Conservation (phyloP, 92 coral and sea anemone genomes). For the Chrysogorgia sp. region DNA sequence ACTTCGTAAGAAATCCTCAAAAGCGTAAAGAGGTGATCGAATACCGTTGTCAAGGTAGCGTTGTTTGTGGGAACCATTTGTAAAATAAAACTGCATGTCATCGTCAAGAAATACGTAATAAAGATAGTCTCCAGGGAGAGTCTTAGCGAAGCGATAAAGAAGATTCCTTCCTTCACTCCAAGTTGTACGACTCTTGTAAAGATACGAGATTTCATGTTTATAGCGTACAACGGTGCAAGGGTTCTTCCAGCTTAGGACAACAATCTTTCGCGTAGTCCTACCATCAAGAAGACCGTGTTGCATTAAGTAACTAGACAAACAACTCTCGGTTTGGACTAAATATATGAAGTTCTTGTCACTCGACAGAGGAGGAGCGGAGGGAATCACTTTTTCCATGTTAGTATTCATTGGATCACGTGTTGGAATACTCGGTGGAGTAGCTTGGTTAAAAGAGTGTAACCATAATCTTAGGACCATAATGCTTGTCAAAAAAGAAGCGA, state of each 20-base stretch:
- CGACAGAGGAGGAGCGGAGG: not conserved
- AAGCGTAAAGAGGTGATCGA: constrained; percentile 61
- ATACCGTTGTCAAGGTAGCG: constrained; percentile 20
- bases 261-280: constrained; percentile 60
- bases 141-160: constrained; percentile 62
- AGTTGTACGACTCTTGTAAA: constrained; percentile 62
- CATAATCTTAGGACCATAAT: too few relatives aligned
- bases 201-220: constrained; percentile 58
- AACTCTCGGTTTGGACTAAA: constrained; percentile 80
- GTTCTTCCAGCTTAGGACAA: constrained; percentile 78
- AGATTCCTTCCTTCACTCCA: constrained; percentile 88
- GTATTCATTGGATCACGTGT: too few relatives aligned
- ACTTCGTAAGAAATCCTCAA: constrained; percentile 73
- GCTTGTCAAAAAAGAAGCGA: too few relatives aligned
- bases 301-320: constrained; percentile 65
- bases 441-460: too few relatives aligned
- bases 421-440: too few relatives aligned
- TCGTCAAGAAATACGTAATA: constrained; percentile 85
- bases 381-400: too few relatives aligned
- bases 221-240: constrained; percentile 53
- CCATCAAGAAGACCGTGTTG: constrained; percentile 56
- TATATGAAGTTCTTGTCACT: constrained; percentile 52
- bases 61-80: constrained; percentile 53
- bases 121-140: constrained; percentile 56
- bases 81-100: constrained; percentile 74